Conservation (phyloP, 2,113 vertebrate species). For the Sigmodon hispidus region DNA sequence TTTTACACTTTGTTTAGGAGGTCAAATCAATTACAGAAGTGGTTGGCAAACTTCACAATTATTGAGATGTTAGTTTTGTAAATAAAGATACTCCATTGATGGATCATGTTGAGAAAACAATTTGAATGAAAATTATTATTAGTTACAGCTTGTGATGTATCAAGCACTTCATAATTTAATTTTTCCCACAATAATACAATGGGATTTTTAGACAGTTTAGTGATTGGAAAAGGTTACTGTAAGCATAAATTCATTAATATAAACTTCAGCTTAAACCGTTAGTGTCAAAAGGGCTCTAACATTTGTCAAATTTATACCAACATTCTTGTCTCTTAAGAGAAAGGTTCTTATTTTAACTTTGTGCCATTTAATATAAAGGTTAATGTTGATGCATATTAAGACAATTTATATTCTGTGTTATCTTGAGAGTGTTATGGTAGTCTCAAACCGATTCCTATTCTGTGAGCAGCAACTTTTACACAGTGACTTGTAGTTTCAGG, state of each 20-base stretch:
- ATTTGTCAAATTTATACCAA: too few species aligned
- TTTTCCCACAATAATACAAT: not conserved
- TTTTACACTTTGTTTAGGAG: constrained; percentile 21
- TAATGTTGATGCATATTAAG: not conserved
- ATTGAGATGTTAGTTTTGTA: not conserved
- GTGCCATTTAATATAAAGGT: not conserved
- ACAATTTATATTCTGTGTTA: not conserved
- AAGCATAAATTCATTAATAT: not conserved
- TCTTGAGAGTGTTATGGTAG: not conserved
- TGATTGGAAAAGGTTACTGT: constrained; percentile 13
- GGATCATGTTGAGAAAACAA: not conserved
- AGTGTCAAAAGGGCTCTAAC: not conserved
- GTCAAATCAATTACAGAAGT: constrained; percentile 41
- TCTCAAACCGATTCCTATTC: not conserved
- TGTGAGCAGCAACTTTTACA: not conserved
- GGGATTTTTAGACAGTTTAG: not conserved
- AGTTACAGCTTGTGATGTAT: not conserved
- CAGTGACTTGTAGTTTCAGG: not conserved
- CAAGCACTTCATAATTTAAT: not conserved
- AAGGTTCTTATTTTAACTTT: not conserved
- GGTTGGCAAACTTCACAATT: constrained; percentile 2
- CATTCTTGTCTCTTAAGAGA: not conserved
- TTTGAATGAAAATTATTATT: constrained; percentile 1
- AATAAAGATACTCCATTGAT: not conserved
- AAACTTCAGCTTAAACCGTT: not conserved